Conservation (phyloP, 1,140 invertebrate genomes). For the Coptotermes formosanus region DNA sequence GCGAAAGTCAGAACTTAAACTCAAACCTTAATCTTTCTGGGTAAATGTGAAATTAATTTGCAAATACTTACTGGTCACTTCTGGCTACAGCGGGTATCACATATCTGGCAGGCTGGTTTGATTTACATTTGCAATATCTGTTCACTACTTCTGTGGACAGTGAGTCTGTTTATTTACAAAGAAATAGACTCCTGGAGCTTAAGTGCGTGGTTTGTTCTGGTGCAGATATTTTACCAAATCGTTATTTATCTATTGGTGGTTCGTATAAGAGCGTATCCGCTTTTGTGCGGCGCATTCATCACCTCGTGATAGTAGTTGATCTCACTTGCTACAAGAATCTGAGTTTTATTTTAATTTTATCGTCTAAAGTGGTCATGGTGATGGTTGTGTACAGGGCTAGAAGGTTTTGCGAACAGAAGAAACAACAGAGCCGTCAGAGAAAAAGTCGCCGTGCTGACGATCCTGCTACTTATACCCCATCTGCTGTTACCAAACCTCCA, state of each 20-base stretch:
- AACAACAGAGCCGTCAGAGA: conserved; percentile 3
- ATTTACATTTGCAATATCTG: too few species aligned
- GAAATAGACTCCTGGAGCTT: not conserved
- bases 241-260: not conserved
- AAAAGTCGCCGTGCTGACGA: not conserved
- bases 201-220: not conserved
- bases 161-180: not conserved
- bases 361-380: not conserved
- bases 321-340: not conserved
- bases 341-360: not conserved
- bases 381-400: not conserved
- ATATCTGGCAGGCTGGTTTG: too few species aligned
- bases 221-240: not conserved
- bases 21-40: not conserved
- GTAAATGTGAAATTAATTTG: too few species aligned
- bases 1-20: not conserved
- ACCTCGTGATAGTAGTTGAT: not conserved
- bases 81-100: too few species aligned
- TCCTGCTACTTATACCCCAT: not conserved
- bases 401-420: conserved; percentile 14
- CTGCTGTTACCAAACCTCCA: not conserved
- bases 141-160: not conserved
- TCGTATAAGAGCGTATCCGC: not conserved
- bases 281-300: not conserved
- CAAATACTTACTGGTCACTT: too few species aligned